phyloP scores from a whole-genome alignment of 37 sponge, comb jelly and placozoan species.

The Agelas oroides region DNA sequence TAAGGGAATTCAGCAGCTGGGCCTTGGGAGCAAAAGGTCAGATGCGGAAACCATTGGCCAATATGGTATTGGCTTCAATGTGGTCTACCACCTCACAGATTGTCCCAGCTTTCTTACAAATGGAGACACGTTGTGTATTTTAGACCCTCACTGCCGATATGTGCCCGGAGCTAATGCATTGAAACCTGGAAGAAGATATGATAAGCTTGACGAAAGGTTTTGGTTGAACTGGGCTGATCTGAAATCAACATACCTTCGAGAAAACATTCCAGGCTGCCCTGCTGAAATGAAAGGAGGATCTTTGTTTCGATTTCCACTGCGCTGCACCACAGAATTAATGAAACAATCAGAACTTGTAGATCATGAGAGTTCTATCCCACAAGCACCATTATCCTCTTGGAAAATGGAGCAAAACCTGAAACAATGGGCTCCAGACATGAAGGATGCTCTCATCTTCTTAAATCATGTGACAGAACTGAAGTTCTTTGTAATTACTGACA shows the following conservation, averaged over 20 bases:
- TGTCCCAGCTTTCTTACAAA: slow-evolving; percentile 74
- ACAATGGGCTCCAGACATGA: slow-evolving; percentile 51
- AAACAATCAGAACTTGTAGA: slow-evolving; percentile 14
- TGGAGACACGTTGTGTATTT: slow-evolving; percentile 63
- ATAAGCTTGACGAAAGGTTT: slow-evolving; percentile 14
- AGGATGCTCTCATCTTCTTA: slow-evolving; percentile 55
- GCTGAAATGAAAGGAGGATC: slow-evolving; percentile 16
- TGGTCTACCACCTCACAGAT: slow-evolving; percentile 81
- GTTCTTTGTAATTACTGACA: slow-evolving; percentile 15
- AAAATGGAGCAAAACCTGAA: neutral
- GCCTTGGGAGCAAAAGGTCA: slow-evolving; percentile 63
- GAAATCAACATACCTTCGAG: slow-evolving; percentile 27
- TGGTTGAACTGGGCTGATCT: slow-evolving; percentile 20
- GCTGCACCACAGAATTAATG: slow-evolving; percentile 26
- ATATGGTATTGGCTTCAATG: slow-evolving; percentile 89
- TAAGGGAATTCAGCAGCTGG: slow-evolving; percentile 73
- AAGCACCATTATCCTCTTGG: neutral
- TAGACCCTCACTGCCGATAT: slow-evolving; percentile 68
- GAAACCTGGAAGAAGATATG: slow-evolving; percentile 34
- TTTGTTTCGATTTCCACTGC: slow-evolving; percentile 55
- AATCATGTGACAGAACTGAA: slow-evolving; percentile 37
- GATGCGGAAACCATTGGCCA: slow-evolving; percentile 65
- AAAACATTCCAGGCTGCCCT: neutral
- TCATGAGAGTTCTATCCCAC: neutral
- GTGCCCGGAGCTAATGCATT: slow-evolving; percentile 5